Evolutionary conservation across 2,113 vertebrate species (phyloP), one percentile per base, ranked within the genome.

Genomic region (Halcyon malimbica): DNA sequence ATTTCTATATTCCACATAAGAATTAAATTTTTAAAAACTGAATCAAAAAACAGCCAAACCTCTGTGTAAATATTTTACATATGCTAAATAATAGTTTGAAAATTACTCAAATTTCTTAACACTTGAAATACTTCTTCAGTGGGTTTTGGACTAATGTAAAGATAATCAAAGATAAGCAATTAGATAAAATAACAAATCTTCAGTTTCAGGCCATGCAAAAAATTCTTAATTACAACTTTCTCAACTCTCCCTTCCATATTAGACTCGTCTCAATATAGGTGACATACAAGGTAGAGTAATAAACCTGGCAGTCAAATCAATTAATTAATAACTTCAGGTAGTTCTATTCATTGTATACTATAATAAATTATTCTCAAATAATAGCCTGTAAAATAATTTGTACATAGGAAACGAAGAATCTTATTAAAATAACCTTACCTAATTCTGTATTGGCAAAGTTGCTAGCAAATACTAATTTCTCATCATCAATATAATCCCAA

Each of bases 401-500:
- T 51, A 64, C 1, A 2, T 44, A 93, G 68, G 9, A 81, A 85
- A 71, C 46, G 78, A 93, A 76, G 28, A 71, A 6, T 46, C 85
- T 93, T 69, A 19, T 83, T 90, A 81, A 88, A 76, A 88, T 24
- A 92, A 83, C 37, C 94, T 94, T 98, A 98, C 98, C 98, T 96
- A 96, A 93, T 91, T 83, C 62, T 81, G 77, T 90, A 67, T 68
- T 51, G 68, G 79, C 86, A 75, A 97, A 96, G 86, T 92, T 97
- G 50, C 98, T 98, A 56, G 98, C 98, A 94, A 95, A 76, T 90
- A 98, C 73, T 89, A 99, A 97, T 87, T 97, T 97, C 28, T 98
- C 98, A 89, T 99, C 98, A 96, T 98, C 98, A 96, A 98, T 98
- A 89, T 99, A 98, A 94, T 98, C 98, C 99, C 99, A 99, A 96